These are phyloP conservation scores for Odontomachus brunneus DNA, from an alignment of 1,140 invertebrate genomes.

Conservation along the genomic window DNA sequence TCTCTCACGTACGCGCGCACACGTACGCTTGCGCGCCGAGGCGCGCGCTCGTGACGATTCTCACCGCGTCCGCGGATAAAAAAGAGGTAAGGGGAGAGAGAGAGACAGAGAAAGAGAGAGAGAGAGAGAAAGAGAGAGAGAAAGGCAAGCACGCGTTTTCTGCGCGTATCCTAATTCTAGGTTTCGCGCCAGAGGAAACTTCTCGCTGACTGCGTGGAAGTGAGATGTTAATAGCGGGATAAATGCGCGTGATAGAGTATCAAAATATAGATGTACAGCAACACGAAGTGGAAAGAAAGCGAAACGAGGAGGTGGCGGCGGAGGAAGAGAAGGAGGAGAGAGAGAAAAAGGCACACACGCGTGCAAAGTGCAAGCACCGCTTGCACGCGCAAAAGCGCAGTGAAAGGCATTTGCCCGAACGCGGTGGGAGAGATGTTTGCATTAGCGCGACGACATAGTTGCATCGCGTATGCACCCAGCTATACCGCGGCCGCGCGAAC, in stretches of 20 bases:
- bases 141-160: neutral
- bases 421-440: slow-evolving; percentile 72
- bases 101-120: neutral
- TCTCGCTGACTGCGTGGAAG: neutral
- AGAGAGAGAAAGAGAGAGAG: neutral
- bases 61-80: slow-evolving; percentile 3
- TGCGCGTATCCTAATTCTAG: neutral
- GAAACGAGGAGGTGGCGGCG: neutral
- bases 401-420: slow-evolving; percentile 71
- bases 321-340: neutral
- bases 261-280: slow-evolving; percentile 23
- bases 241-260: slow-evolving; percentile 6
- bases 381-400: slow-evolving; percentile 41
- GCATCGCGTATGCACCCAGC: slow-evolving; percentile 64
- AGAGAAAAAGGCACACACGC: neutral
- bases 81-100: neutral
- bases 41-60: slow-evolving; percentile 3
- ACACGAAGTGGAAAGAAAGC: slow-evolving; percentile 31
- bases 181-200: no score
- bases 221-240: slow-evolving; percentile 10
- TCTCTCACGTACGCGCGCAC: slow-evolving; percentile 39
- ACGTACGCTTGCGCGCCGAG: neutral
- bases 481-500: slow-evolving; percentile 68
- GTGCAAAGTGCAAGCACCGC: slow-evolving; percentile 49
- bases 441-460: slow-evolving; percentile 66